Base-by-base conservation (phyloP, 2,888 invertebrate species). In the Oligia strigilis region DNA sequence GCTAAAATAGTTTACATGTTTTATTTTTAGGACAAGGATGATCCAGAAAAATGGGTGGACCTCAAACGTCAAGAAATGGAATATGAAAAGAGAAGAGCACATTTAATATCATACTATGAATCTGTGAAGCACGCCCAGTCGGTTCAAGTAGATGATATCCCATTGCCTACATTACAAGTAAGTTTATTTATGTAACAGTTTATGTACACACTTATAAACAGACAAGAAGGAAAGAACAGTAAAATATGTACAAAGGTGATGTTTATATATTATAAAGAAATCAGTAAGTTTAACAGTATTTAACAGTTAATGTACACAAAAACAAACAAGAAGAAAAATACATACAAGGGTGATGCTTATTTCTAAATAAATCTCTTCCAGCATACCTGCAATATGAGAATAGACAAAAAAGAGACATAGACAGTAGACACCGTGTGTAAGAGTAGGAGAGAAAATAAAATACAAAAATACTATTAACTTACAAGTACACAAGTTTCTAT, bases 61-160 rank as follows among this genome's bases (percentile, higher is more conserved):
- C 94, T 99, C n/a, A 99, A 98, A 93, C 97, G 98, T 72, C 98
- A 99, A 92, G 98, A 99, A 95, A 98, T 98, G 88, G 99, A 99
- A 86, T 99, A 99, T 96, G 99, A 99, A 92, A 98, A 98, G 92
- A 98, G 98, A 88, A 97, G 99, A 87, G 98, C 98, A 82, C 98
- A 99, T 94, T 97, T 99, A 84, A 99, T 99, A 80, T 98, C 99
- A 49, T 99, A 99, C 94, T 99, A 98, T 95, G 99, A 99, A 94
- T 99, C 99, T 79, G 99, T 99, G 0, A 98, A 98, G 93, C 99
- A 99, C 95, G 99, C 99, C 0, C 99, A 99, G 93, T 98, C 99
- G 91, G 99, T 99, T 0, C 98, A 99, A 96, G 98, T 99, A 5
- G 99, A 99, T 94, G 99, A 99, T 95, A 99, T 99, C 94, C 99